Percentiles rank a stretch among this genome's conserved stretches.
These are phyloP conservation scores for Tenthredo mesomela DNA, from an alignment of 2,888 invertebrate genomes.

Conservation along the genomic window DNA sequence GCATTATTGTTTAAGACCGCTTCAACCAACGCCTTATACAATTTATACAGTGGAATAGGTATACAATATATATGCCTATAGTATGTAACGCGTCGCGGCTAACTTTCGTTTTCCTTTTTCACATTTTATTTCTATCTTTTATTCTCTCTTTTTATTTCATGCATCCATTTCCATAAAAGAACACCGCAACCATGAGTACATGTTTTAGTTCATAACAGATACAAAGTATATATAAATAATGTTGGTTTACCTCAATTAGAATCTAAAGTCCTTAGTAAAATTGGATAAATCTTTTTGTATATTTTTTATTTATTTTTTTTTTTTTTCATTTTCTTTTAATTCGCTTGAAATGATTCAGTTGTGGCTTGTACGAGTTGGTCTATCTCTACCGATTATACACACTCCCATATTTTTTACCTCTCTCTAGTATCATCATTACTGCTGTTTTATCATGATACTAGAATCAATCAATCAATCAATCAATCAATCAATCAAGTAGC, in stretches of 20 bases:
- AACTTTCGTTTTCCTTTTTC: conserved; percentile 34
- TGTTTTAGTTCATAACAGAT: conserved; percentile 50
- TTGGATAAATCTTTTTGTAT: conserved; percentile 45
- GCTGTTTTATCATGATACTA: background rate
- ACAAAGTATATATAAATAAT: conserved; percentile 46
- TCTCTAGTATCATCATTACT: background rate
- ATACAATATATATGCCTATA: background rate
- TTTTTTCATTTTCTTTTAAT: background rate
- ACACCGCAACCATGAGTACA: conserved; percentile 52
- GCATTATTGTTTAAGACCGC: conserved; percentile 40
- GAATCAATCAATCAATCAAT: background rate
- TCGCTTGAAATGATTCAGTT: conserved; percentile 23
- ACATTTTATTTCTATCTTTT: conserved; percentile 47
- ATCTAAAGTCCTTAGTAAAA: conserved; percentile 25
- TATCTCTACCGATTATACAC: background rate
- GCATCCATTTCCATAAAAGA: conserved; percentile 35
- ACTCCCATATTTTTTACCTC: background rate
- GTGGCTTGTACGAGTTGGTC: background rate
- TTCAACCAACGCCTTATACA: conserved; percentile 16
- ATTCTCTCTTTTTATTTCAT: conserved; percentile 51
- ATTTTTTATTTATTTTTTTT: conserved; percentile 20
- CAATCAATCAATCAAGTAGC: background rate
- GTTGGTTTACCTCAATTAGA: conserved; percentile 38
- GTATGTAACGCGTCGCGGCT: conserved; percentile 22
- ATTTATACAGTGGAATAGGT: conserved; percentile 6